Evolutionary conservation across 2,113 vertebrate species (phyloP).

Genomic region (Pteronura brasiliensis): DNA sequence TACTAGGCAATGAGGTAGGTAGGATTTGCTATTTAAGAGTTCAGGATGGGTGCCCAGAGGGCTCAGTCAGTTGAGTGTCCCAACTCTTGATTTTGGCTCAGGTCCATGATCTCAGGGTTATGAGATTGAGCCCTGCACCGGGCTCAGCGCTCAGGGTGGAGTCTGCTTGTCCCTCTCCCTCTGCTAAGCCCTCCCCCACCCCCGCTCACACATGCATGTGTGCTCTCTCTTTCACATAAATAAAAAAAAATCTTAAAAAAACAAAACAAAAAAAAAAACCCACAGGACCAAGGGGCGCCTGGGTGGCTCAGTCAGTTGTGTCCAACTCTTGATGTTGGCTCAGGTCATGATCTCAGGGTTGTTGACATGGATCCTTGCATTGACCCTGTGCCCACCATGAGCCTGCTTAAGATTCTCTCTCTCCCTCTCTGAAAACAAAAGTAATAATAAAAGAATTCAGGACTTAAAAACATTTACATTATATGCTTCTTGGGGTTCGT

Average conservation of each 20-base stretch:
- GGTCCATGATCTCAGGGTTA: background rate
- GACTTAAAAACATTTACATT: background rate
- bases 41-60: background rate
- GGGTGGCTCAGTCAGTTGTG: background rate
- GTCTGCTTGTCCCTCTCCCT: background rate
- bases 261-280: background rate
- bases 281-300: background rate
- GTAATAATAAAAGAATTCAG: background rate
- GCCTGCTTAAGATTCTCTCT: background rate
- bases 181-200: background rate
- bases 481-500: background rate
- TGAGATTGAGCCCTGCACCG: background rate
- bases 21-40: background rate
- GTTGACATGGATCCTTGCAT: background rate
- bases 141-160: background rate
- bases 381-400: background rate
- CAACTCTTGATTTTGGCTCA: background rate
- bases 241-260: background rate
- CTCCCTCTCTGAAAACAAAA: background rate
- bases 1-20: background rate
- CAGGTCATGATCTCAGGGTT: background rate
- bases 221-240: background rate
- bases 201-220: background rate
- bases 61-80: background rate
- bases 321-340: background rate